These are phyloP conservation scores for Candoia aspera DNA, from an alignment of 2,113 vertebrate species.

Conservation along the genomic window DNA sequence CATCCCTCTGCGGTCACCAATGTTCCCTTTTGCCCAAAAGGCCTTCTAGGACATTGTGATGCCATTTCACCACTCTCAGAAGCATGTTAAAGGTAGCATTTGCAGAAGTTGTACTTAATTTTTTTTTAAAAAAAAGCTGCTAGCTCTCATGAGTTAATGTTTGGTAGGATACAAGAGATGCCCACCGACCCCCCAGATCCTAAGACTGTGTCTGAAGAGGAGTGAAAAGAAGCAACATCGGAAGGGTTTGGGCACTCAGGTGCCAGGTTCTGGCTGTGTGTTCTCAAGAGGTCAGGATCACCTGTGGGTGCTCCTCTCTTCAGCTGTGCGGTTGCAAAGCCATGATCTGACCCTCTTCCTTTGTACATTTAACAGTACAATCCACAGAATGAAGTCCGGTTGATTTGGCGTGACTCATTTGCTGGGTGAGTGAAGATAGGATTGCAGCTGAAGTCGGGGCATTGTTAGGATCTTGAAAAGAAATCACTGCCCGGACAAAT, in stretches of 20 bases:
- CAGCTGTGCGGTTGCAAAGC: background rate
- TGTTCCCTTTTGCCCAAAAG: background rate
- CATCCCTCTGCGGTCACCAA: background rate
- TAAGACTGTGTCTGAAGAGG: too few relatives aligned
- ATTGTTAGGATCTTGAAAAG: background rate
- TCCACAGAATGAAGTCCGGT: background rate
- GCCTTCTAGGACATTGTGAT: background rate
- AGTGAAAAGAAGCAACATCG: too few relatives aligned
- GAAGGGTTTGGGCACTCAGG: background rate
- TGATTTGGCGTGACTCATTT: background rate
- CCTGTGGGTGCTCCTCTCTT: background rate
- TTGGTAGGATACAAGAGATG: background rate
- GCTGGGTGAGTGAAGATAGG: background rate
- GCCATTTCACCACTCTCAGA: background rate
- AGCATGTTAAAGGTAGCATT: background rate
- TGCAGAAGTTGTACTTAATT: background rate
- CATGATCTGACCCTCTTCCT: background rate
- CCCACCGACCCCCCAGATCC: background rate
- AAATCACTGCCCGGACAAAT: background rate
- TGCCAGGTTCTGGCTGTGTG: background rate
- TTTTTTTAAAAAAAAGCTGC: background rate
- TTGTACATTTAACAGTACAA: background rate
- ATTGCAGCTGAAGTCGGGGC: background rate
- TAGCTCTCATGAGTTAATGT: background rate
- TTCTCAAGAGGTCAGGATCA: background rate